Base-by-base conservation (phyloP, 2,797 vertebrate species). In the Notoglanidium macrostoma region DNA sequence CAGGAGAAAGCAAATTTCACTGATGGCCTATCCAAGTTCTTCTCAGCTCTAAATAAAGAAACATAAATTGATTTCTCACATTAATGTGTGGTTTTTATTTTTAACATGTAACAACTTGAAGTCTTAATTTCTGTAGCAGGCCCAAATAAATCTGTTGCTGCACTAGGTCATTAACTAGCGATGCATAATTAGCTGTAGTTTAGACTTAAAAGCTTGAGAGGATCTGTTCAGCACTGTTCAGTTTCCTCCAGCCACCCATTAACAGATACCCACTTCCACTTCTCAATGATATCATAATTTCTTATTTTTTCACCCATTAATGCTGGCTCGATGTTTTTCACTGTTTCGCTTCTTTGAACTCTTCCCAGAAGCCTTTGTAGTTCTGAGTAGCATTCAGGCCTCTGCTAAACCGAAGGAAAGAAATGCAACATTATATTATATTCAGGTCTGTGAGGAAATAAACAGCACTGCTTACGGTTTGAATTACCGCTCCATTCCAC, bases 381-480 rank as follows among this genome's bases (percentile, higher is more conserved):
- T 59, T 73, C 17, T 40, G 49, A 26, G 26, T 68, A 63, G 72
- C 61, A 81, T 81, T 81, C 59, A 81, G 59, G 59, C 40, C 79
- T 63, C 23, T 3, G 21, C 86, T 87, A 68, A 76, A 87, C 54
- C 44, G 2, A 61, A 67, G 65, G 77, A 86, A 81, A 88, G 74
- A 68, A 72, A 57, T 49, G n/a, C 26, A 76, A 65, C 81, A 79
- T 29, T 44, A 61, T 80, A 89, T 92, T 84, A 88, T 82, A 88
- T 63, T 83, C 57, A 80, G 78, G 79, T 90, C 86, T 83, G 77
- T 61, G 83, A 88, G 87, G 68, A 90, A 92, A 90, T 90, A 90
- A 89, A 88, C 84, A 61, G 86, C 55, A 68, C 46, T 49, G 84
- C 82, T 87, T 59, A 85, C 79, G 86, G 89, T 90, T 85, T 90